A percentile compares a stretch with the other conserved stretches of the same genome.
Evolutionary conservation across 2,113 vertebrate species (phyloP).

Genomic region (Paramisgurnus dabryanus): DNA sequence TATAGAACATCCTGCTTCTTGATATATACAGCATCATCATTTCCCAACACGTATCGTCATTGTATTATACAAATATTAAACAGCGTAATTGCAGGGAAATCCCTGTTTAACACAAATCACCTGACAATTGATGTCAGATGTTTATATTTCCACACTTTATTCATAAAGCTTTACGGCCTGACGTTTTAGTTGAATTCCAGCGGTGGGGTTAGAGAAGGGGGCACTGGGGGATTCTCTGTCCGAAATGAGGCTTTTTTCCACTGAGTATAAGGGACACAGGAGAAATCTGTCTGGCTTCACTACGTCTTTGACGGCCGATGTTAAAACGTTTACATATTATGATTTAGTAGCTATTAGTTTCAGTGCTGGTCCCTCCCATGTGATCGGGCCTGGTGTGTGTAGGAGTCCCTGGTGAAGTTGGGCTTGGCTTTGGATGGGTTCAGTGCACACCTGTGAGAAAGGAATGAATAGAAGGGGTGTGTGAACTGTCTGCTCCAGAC

Average conservation of each 20-base stretch:
- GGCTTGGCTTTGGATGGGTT: slow-evolving; percentile 84
- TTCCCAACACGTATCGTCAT: slow-evolving; percentile 83
- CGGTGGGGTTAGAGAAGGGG: not conserved
- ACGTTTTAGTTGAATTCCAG: slow-evolving; percentile 68
- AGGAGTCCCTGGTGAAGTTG: slow-evolving; percentile 79
- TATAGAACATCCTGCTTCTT: slow-evolving; percentile 89
- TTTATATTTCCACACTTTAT: slow-evolving; percentile 83
- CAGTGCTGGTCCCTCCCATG: slow-evolving; percentile 73
- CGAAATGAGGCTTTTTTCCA: slow-evolving; percentile 49
- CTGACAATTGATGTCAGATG: slow-evolving; percentile 97
- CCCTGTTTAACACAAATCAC: slow-evolving; percentile 90
- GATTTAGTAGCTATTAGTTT: slow-evolving; percentile 76
- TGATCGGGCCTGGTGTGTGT: slow-evolving; percentile 78
- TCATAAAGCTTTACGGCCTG: slow-evolving; percentile 93
- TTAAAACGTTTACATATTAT: slow-evolving; percentile 63
- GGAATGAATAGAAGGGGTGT: slow-evolving; percentile 92
- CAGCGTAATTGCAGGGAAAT: slow-evolving; percentile 84
- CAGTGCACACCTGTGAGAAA: slow-evolving; percentile 96
- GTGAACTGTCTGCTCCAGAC: slow-evolving; percentile 91
- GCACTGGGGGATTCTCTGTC: not conserved
- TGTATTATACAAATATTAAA: slow-evolving; percentile 93
- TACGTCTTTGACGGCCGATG: slow-evolving; percentile 49
- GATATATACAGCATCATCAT: slow-evolving; percentile 93
- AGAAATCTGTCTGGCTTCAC: slow-evolving; percentile 44
- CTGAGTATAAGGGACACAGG: slow-evolving; percentile 32